Evolutionary conservation across 2,888 invertebrate species (phyloP).

Genomic region (Ryuthela nishihirai): DNA sequence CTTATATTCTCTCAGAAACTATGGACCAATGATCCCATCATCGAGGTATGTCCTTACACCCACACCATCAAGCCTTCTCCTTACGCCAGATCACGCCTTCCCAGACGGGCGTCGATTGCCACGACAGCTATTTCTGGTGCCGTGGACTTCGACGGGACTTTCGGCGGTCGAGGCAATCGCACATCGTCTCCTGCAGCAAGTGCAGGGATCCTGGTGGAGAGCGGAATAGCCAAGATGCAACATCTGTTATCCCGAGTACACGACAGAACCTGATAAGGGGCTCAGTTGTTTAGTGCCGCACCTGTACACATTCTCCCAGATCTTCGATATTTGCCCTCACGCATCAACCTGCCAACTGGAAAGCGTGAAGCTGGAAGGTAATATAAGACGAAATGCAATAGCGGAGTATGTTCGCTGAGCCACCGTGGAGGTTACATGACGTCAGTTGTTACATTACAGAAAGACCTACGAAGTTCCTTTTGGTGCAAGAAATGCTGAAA

Average conservation of each 20-base stretch:
- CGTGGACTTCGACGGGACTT: conserved; percentile 7
- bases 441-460: no score
- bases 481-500: no score
- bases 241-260: conserved; percentile 24
- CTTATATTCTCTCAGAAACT: conserved; percentile 49
- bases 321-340: no score
- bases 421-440: no score
- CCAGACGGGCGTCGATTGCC: conserved; percentile 35
- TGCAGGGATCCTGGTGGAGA: conserved; percentile 9
- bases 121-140: conserved; percentile 12
- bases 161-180: conserved; percentile 2
- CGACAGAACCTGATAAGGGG: conserved; percentile 10
- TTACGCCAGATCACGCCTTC: conserved; percentile 38
- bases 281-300: no score
- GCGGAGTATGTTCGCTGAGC: no score
- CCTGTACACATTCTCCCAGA: no score
- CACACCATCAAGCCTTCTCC: conserved; percentile 47
- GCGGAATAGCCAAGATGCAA: conserved; percentile 32
- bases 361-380: no score
- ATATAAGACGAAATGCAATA: no score
- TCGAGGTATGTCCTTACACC: conserved; percentile 50
- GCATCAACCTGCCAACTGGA: no score
- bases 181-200: conserved; percentile 42
- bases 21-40: conserved; percentile 52
- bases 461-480: no score